A percentile compares a stretch with the other conserved stretches of the same genome.
phyloP scores from a whole-genome alignment of 2,888 invertebrate genomes.

The Leptinotarsa tumamoca region DNA sequence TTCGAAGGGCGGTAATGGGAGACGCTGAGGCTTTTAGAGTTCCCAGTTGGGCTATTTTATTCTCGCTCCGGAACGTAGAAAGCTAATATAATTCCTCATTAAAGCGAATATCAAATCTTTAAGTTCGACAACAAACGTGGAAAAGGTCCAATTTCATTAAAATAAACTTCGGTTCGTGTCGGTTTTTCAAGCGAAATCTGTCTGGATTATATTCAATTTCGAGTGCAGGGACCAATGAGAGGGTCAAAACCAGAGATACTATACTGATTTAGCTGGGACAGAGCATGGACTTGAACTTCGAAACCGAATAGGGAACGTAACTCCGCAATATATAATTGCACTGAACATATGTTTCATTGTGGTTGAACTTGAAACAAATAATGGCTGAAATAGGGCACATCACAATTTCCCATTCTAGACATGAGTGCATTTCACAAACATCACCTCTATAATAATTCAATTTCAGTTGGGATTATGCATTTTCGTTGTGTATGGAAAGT shows the following conservation, averaged over 20 bases:
- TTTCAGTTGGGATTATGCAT: no score
- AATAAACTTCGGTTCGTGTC: constrained; percentile 12
- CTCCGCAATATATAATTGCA: no score
- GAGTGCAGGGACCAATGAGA: background rate
- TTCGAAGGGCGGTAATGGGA: background rate
- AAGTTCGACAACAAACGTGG: constrained; percentile 10
- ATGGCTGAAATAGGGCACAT: no score
- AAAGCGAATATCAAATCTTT: constrained; percentile 12
- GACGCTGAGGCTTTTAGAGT: background rate
- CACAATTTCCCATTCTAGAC: no score
- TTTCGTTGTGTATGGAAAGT: no score
- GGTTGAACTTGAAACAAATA: no score
- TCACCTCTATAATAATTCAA: no score
- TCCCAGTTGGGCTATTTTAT: constrained; percentile 5
- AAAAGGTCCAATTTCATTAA: constrained; percentile 11
- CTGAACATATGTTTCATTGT: no score
- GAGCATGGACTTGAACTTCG: background rate
- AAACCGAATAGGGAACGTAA: background rate
- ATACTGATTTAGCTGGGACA: background rate
- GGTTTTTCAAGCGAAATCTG: background rate
- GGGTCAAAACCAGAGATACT: background rate
- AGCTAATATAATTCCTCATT: constrained; percentile 21
- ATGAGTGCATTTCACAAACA: no score
- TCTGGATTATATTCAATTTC: constrained; percentile 4
- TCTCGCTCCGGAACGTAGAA: constrained; percentile 3